These are phyloP conservation scores for Rhipidura dahli DNA, from an alignment of 2,113 vertebrate species.

Conservation along the genomic window DNA sequence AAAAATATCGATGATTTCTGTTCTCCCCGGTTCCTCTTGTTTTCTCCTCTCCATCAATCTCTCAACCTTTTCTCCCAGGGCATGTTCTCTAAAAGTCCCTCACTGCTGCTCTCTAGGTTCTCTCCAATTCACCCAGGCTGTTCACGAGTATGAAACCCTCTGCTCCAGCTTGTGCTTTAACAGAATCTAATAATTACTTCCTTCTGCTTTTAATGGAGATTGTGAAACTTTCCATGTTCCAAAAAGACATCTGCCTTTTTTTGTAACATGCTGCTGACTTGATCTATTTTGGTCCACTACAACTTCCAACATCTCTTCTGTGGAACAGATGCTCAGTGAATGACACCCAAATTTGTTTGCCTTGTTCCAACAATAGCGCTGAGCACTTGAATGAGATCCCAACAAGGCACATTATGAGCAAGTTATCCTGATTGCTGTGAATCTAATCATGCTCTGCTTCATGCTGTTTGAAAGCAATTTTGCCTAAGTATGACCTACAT, in stretches of 20 bases:
- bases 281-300: background rate
- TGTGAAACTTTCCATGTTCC: background rate
- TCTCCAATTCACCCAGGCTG: background rate
- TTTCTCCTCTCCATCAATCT: background rate
- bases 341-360: background rate
- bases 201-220: background rate
- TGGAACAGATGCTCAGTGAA: background rate
- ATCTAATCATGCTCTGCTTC: background rate
- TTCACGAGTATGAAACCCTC: background rate
- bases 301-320: background rate
- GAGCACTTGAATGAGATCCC: background rate
- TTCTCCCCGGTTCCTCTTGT: background rate
- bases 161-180: background rate
- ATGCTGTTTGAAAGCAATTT: background rate
- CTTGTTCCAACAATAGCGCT: background rate
- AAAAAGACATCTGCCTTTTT: constrained; percentile 7
- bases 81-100: background rate
- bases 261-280: background rate
- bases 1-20: background rate
- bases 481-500: background rate
- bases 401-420: background rate
- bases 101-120: background rate
- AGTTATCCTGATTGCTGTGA: background rate
- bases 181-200: background rate
- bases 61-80: background rate